phyloP scores from a whole-genome alignment of 2,797 vertebrate species.

The Buceros bicornis region DNA sequence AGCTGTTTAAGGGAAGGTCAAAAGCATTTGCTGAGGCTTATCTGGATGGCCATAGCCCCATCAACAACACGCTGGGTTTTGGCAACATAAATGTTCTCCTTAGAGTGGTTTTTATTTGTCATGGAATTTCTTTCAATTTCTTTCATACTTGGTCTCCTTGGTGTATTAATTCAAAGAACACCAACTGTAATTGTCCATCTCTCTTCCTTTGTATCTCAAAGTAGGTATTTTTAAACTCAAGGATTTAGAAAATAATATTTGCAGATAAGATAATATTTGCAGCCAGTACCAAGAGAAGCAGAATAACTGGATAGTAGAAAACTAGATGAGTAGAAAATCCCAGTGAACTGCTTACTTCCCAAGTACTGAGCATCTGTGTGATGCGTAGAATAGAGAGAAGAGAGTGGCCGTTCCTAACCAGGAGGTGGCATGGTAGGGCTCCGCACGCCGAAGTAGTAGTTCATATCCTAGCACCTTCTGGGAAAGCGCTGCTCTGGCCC shows the following conservation, averaged over 20 bases:
- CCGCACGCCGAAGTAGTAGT: background rate
- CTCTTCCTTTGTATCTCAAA: background rate
- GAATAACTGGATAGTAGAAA: background rate
- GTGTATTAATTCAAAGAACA: background rate
- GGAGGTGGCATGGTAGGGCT: conserved; percentile 54
- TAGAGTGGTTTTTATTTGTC: background rate
- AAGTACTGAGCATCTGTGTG: background rate
- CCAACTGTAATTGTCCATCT: background rate
- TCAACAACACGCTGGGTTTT: background rate
- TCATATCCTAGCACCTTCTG: background rate
- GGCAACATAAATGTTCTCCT: background rate
- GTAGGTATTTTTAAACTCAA: background rate
- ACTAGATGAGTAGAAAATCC: background rate
- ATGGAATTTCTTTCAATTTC: background rate
- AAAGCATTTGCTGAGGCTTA: background rate
- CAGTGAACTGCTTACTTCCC: background rate
- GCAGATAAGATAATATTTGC: background rate
- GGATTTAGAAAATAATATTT: background rate
- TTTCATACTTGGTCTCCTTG: background rate
- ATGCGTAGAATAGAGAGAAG: background rate
- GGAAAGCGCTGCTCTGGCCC: background rate
- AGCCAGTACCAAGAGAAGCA: background rate
- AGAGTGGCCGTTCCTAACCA: background rate
- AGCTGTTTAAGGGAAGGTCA: background rate
- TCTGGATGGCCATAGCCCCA: background rate